Conservation (phyloP, 2,113 vertebrate species). For the Coracopsis vasa region DNA sequence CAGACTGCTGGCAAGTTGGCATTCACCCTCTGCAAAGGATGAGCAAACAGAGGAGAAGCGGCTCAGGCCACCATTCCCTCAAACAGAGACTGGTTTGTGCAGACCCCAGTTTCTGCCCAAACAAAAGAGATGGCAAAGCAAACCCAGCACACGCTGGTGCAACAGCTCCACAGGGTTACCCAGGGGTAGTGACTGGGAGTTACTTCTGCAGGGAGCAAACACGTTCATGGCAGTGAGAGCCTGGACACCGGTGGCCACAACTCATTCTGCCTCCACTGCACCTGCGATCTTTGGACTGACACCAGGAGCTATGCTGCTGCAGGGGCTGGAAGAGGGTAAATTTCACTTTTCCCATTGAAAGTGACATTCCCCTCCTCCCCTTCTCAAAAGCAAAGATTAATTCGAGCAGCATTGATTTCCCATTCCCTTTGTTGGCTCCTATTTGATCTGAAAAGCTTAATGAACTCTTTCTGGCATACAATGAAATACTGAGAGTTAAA, state of each 20-base stretch:
- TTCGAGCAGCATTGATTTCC: constrained; percentile 51
- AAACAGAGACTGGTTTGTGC: background rate
- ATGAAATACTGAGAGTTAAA: constrained; percentile 50
- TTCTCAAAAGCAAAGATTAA: constrained; percentile 22
- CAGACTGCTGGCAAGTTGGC: background rate
- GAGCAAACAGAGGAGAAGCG: background rate
- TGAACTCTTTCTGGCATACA: constrained; percentile 65
- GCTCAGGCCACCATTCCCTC: too few relatives aligned
- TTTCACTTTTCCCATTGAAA: background rate
- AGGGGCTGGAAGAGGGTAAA: background rate
- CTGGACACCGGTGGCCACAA: fast-evolving
- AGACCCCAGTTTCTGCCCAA: background rate
- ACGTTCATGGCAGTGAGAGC: fast-evolving
- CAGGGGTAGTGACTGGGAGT: fast-evolving
- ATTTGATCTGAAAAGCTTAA: constrained; percentile 53
- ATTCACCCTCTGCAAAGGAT: background rate
- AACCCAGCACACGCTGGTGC: fast-evolving
- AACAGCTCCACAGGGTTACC: fast-evolving
- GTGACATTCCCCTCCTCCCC: background rate
- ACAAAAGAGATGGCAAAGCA: background rate
- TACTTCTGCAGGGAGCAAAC: background rate
- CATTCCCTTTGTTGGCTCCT: background rate
- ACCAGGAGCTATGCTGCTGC: background rate
- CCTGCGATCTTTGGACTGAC: background rate
- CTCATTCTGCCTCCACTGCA: background rate